Evolutionary conservation across 2,113 vertebrate genomes (phyloP), one percentile per base, ranked within the genome.

Genomic region (Solea senegalensis): DNA sequence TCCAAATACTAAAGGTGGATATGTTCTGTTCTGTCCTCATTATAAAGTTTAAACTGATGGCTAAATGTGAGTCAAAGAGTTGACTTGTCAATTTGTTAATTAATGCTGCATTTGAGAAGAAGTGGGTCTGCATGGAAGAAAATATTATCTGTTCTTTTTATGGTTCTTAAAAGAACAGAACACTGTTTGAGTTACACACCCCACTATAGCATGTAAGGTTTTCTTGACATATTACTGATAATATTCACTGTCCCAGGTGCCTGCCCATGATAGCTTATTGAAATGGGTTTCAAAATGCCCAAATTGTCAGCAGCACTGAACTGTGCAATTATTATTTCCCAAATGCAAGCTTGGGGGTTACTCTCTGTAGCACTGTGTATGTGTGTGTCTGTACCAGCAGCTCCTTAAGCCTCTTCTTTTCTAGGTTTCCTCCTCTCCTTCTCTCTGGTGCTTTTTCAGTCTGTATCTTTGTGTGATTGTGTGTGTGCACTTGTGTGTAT

Each of bases 251-350:
- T 82, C 76, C 71, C 65, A 73, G 74, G 73, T 80, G 74, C 45
- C 2, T 80, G 49, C 39, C 34, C 45, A 65, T 62, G 65, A 81
- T 75, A 73, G 61, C 71, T 82, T 74, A 81, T 81, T 84, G 46
- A 72, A 80, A 84, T 81, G 49, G 57, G 15, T 65, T 86, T 40
- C 49, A 14, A 82, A 86, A 76, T 63, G 76, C 39, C 69, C 34
- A 7, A 71, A 77, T 81, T 80, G 80, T 85, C 72, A 70, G 69
- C 60, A 64, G 41, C 75, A 66, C 72, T 80, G 75, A 89, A 78
- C 78, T 83, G 72, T 85, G 82, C 80, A 81, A 79, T 87, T 78
- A 78, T 86, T 79, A 81, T 89, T 83, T 80, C 61, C 69, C 72
- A 51, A 70, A 39, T 80, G 74, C 66, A 49, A 76, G 54, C 75